Percentiles rank a stretch among this genome's conserved stretches.
phyloP scores from a whole-genome alignment of 2,113 vertebrate genomes.

The Glareola pratincola region DNA sequence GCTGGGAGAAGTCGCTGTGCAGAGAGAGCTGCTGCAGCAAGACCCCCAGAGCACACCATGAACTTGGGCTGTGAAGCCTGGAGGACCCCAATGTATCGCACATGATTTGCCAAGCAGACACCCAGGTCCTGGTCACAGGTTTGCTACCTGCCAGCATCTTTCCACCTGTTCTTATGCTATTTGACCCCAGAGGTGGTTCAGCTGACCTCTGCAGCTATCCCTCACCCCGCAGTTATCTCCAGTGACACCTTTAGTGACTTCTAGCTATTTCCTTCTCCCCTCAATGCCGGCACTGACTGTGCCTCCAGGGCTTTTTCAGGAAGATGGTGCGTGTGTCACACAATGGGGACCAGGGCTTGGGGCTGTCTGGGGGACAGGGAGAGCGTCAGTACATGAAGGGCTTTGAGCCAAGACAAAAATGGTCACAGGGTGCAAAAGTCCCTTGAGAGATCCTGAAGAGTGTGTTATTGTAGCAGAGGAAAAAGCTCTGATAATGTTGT shows the following conservation, averaged over 20 bases:
- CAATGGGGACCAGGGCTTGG: not conserved
- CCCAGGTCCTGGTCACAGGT: not conserved
- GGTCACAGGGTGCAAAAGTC: not conserved
- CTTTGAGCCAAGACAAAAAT: not conserved
- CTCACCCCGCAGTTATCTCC: not conserved
- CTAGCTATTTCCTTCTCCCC: not conserved
- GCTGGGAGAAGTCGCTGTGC: accelerated
- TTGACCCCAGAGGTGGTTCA: not conserved
- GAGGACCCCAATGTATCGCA: accelerated
- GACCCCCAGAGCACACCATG: not conserved
- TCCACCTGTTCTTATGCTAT: not conserved
- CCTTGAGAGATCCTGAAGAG: not conserved
- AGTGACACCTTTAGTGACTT: not conserved
- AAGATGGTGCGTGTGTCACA: not conserved
- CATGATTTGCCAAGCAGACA: not conserved
- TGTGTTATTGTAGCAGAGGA: not conserved
- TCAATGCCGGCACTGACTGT: not conserved
- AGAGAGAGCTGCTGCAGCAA: not conserved
- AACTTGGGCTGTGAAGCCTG: not conserved
- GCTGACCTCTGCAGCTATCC: not conserved
- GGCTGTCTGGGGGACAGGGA: not conserved
- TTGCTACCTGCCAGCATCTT: not conserved
- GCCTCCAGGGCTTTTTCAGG: not conserved
- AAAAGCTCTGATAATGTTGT: not conserved
- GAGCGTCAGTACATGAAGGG: not conserved